Evolutionary conservation across 1,140 invertebrate genomes (phyloP).

Genomic region (Sitobion miscanthi): DNA sequence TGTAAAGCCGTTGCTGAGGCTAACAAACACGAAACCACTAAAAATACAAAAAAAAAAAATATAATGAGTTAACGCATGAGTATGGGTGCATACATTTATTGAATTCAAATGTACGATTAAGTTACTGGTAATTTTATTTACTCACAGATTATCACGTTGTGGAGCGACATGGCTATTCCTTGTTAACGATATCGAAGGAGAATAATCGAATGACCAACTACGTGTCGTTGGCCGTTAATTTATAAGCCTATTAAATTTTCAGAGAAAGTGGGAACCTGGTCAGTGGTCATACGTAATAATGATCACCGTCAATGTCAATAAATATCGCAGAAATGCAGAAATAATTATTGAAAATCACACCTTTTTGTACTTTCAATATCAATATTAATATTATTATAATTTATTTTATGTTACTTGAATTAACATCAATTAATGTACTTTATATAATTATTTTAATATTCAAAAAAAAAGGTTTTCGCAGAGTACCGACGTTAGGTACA

Average conservation of each 20-base stretch:
- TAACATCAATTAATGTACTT: background rate
- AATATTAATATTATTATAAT: background rate
- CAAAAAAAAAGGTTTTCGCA: background rate
- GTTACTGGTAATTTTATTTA: background rate
- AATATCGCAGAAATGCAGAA: background rate
- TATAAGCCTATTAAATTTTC: conserved; percentile 8
- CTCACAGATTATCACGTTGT: background rate
- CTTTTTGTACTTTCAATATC: background rate
- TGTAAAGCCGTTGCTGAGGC: background rate
- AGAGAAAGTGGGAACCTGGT: conserved; percentile 45
- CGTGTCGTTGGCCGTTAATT: background rate
- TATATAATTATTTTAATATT: background rate
- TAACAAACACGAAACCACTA: conserved; percentile 37
- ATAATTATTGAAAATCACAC: background rate
- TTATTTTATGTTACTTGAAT: background rate
- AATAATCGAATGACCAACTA: conserved; percentile 27
- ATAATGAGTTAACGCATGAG: background rate
- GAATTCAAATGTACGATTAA: background rate
- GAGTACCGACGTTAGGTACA: background rate
- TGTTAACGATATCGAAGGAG: background rate
- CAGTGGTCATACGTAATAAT: conserved; percentile 6
- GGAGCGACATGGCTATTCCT: background rate
- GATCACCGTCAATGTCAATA: background rate
- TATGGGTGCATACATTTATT: background rate
- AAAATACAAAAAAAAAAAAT: background rate